A percentile compares a stretch with the other conserved stretches of the same genome.
phyloP scores from a whole-genome alignment of 2,113 vertebrate species.

The Sorex fumeus region DNA sequence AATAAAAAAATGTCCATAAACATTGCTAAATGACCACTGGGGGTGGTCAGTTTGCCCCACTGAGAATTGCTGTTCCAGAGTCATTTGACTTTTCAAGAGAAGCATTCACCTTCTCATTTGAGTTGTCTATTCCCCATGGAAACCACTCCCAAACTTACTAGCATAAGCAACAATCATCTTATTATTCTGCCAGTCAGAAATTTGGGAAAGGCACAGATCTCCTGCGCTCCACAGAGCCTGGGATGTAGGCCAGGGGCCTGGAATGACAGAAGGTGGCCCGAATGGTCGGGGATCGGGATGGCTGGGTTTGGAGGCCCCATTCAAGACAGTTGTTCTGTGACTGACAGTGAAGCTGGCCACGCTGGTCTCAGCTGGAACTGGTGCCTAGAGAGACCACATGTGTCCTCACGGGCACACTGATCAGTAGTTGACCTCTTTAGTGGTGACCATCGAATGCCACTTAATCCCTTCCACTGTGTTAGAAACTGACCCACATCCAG shows the following conservation, averaged over 20 bases:
- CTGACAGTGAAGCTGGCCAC: not conserved
- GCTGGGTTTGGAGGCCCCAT: not conserved
- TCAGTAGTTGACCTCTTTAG: no score
- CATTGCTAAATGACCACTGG: not conserved
- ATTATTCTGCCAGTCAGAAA: not conserved
- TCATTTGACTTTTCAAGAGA: not conserved
- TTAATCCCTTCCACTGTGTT: slow-evolving; percentile 5
- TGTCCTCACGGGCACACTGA: not conserved
- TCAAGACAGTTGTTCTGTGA: not conserved
- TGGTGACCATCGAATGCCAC: not conserved
- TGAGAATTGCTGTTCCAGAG: not conserved
- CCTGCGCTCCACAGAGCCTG: not conserved
- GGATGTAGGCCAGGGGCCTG: not conserved
- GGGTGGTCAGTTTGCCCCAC: not conserved
- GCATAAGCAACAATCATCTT: not conserved
- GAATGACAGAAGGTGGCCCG: not conserved
- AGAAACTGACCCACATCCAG: not conserved
- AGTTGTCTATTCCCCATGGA: not conserved
- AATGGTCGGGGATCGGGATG: not conserved
- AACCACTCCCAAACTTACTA: not conserved
- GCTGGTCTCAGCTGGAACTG: not conserved
- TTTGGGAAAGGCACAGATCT: not conserved
- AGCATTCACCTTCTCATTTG: not conserved
- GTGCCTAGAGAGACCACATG: not conserved
- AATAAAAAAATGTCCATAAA: slow-evolving; percentile 2